Conservation (phyloP, 2,888 invertebrate species). For the Drosophila stalkeri region DNA sequence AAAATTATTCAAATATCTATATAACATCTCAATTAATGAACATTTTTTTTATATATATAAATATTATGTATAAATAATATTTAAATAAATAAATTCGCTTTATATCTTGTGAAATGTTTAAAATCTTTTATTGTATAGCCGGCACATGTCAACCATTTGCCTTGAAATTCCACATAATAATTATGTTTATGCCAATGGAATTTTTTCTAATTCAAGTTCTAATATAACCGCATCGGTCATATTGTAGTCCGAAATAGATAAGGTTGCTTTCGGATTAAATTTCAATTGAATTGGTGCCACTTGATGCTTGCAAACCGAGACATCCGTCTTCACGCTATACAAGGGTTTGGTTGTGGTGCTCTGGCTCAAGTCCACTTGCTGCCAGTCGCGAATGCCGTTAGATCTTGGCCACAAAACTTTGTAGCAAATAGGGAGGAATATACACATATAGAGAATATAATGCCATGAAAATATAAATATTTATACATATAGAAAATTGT, state of each 20-base stretch:
- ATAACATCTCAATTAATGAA: background rate
- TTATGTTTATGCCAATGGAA: background rate
- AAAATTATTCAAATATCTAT: background rate
- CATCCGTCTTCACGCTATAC: constrained; percentile 18
- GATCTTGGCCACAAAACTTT: background rate
- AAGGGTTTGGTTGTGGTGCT: background rate
- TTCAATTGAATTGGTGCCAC: background rate
- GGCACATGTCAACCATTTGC: background rate
- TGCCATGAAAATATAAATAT: no score
- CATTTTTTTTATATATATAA: background rate
- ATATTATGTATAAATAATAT: background rate
- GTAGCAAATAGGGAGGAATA: background rate
- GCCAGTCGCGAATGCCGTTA: background rate
- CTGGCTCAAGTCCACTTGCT: background rate
- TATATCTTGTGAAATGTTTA: background rate
- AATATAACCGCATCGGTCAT: background rate
- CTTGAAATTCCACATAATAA: background rate
- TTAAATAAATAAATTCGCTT: background rate
- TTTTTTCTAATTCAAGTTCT: background rate
- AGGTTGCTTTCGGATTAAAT: background rate
- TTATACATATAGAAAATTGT: no score
- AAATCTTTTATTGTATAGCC: background rate
- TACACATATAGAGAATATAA: no score
- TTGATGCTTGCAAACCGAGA: background rate
- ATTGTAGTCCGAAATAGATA: background rate